Evolutionary conservation across 2,113 vertebrate species (phyloP).

Genomic region (Anser brachyrhynchus): DNA sequence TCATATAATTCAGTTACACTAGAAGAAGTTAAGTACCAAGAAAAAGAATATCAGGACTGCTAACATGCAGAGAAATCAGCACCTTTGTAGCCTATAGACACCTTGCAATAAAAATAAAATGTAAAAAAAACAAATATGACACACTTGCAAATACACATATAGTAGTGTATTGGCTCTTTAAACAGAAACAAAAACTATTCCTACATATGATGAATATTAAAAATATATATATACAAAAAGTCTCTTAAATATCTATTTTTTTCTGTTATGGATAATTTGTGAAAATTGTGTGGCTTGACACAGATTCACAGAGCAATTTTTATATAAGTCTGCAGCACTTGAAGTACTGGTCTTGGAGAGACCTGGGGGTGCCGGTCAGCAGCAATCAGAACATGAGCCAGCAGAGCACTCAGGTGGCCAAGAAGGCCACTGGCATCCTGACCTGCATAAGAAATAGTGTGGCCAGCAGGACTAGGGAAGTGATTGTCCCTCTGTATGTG

Average conservation of each 20-base stretch:
- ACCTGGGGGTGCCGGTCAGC: too few relatives aligned
- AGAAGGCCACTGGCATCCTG: not conserved
- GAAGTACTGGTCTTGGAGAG: not conserved
- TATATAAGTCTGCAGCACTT: not conserved
- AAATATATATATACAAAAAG: not conserved
- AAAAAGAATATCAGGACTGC: not conserved
- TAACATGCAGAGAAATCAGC: not conserved
- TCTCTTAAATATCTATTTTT: not conserved
- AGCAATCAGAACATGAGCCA: not conserved
- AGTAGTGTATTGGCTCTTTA: not conserved
- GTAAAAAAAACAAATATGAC: not conserved
- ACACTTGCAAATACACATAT: not conserved
- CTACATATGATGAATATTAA: not conserved
- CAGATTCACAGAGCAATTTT: not conserved
- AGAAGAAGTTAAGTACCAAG: not conserved
- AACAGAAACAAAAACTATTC: not conserved
- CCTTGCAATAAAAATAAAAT: not conserved
- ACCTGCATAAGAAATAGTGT: not conserved
- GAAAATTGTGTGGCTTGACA: not conserved
- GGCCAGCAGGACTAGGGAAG: not conserved
- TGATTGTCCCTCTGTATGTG: not conserved
- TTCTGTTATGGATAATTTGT: not conserved
- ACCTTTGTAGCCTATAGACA: not conserved
- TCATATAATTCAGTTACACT: not conserved
- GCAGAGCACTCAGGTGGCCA: not conserved